These are phyloP conservation scores for Pseudochromis fuscus DNA, from an alignment of 2,797 vertebrate species.

Conservation along the genomic window DNA sequence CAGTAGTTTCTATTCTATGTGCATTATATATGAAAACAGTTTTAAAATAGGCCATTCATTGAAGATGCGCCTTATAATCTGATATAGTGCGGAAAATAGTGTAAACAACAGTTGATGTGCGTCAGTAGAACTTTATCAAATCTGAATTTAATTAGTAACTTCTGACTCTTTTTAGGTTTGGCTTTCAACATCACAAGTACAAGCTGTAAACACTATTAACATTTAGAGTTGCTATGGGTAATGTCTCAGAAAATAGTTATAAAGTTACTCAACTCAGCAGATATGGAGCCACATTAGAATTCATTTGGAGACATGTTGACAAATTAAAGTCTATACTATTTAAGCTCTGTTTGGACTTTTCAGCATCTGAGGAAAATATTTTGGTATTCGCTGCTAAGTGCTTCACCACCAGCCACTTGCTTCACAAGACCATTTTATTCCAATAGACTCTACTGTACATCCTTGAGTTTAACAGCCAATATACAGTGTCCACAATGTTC, in stretches of 20 bases:
- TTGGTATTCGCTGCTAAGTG: neutral
- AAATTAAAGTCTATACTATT: slow-evolving; percentile 13
- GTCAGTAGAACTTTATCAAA: slow-evolving; percentile 13
- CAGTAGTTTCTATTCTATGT: too few species aligned
- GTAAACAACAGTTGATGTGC: slow-evolving; percentile 2
- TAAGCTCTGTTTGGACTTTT: slow-evolving; percentile 1
- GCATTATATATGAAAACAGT: too few species aligned
- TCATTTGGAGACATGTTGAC: slow-evolving; percentile 20
- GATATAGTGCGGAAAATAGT: too few species aligned
- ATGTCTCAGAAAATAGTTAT: neutral
- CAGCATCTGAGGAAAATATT: neutral
- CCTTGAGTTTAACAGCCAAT: slow-evolving; percentile 49
- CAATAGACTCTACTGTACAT: slow-evolving; percentile 20
- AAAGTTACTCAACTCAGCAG: slow-evolving; percentile 4
- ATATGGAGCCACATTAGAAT: neutral
- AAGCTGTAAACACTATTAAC: slow-evolving; percentile 12
- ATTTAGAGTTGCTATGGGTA: neutral
- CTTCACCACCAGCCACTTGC: neutral
- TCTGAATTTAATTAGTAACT: slow-evolving; percentile 14
- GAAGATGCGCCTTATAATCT: too few species aligned
- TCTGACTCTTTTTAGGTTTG: slow-evolving; percentile 15
- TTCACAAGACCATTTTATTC: neutral
- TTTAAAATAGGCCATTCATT: too few species aligned
- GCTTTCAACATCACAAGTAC: slow-evolving; percentile 11
- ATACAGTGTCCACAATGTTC: slow-evolving; percentile 27